These are phyloP conservation scores for Bettongia penicillata DNA, from an alignment of 2,113 vertebrate genomes.

Conservation along the genomic window DNA sequence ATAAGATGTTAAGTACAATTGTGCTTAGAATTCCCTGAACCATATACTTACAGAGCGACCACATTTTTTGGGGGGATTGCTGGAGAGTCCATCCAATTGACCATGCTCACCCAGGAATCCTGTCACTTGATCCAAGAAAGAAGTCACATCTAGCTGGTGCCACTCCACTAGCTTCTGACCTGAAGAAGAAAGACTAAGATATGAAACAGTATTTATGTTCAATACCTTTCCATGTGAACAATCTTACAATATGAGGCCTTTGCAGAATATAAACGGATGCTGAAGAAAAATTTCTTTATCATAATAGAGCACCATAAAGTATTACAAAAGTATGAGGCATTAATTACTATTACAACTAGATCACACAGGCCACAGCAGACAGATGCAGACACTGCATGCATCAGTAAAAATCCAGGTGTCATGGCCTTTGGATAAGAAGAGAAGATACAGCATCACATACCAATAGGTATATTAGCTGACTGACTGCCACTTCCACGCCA, in stretches of 20 bases:
- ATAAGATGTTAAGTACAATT: conserved; percentile 24
- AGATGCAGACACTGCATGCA: not conserved
- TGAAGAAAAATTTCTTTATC: not conserved
- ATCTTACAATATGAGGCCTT: conserved; percentile 32
- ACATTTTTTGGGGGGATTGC: conserved; percentile 93
- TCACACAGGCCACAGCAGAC: not conserved
- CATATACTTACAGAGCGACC: conserved; percentile 93
- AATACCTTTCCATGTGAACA: conserved; percentile 13
- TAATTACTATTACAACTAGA: not conserved
- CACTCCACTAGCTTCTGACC: conserved; percentile 99
- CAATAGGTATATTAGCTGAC: not conserved
- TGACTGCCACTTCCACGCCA: not conserved
- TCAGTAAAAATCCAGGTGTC: not conserved
- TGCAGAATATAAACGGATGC: conserved; percentile 36
- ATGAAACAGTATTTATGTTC: conserved; percentile 24
- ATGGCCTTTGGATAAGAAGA: not conserved
- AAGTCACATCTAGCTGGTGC: conserved; percentile 97
- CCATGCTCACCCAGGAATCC: conserved; percentile 97
- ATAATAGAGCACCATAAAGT: not conserved
- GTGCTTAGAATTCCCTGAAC: conserved; percentile 10
- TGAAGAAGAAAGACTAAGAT: conserved; percentile 76
- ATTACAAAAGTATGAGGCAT: not conserved
- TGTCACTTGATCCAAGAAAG: conserved; percentile 96
- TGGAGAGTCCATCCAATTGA: conserved; percentile 96
- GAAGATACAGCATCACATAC: not conserved